A percentile compares a stretch with the other conserved stretches of the same genome.
Evolutionary conservation across 2,888 invertebrate species (phyloP).

Genomic region (Trilocha varians): DNA sequence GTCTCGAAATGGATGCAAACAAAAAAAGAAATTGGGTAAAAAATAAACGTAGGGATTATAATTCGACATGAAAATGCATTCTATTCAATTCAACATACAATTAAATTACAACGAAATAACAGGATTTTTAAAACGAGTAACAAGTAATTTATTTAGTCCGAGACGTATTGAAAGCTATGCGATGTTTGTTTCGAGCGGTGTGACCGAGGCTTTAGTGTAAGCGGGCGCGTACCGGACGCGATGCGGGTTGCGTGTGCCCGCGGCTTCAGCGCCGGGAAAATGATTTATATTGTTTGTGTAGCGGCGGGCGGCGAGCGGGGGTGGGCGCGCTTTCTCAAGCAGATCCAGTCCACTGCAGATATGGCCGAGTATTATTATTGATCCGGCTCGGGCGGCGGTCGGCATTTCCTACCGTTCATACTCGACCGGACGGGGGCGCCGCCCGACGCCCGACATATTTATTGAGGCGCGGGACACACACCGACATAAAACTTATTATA

Average conservation of each 20-base stretch:
- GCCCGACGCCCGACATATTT: constrained; percentile 54
- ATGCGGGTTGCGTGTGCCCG: constrained; percentile 42
- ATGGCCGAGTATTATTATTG: constrained; percentile 73
- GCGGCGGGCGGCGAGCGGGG: constrained; percentile 32
- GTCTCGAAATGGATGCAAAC: too few species aligned
- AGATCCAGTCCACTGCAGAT: constrained; percentile 71
- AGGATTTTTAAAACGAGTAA: too few species aligned
- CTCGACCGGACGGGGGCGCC: constrained; percentile 41
- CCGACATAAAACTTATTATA: constrained; percentile 60
- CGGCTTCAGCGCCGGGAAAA: constrained; percentile 55
- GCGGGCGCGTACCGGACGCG: constrained; percentile 17
- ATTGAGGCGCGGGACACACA: constrained; percentile 53
- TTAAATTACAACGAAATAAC: too few species aligned
- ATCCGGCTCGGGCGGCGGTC: constrained; percentile 61
- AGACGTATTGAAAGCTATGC: too few species aligned
- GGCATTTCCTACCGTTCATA: constrained; percentile 69
- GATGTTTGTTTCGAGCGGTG: neutral
- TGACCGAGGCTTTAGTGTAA: constrained; percentile 13
- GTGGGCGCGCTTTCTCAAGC: constrained; percentile 59
- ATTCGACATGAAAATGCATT: too few species aligned
- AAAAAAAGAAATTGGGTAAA: too few species aligned
- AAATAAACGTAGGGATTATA: too few species aligned
- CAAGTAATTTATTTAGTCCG: too few species aligned
- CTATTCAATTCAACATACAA: too few species aligned
- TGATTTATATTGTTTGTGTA: constrained; percentile 72